Conservation (phyloP, 2,113 vertebrate species). For the Ranitomeya variabilis region DNA sequence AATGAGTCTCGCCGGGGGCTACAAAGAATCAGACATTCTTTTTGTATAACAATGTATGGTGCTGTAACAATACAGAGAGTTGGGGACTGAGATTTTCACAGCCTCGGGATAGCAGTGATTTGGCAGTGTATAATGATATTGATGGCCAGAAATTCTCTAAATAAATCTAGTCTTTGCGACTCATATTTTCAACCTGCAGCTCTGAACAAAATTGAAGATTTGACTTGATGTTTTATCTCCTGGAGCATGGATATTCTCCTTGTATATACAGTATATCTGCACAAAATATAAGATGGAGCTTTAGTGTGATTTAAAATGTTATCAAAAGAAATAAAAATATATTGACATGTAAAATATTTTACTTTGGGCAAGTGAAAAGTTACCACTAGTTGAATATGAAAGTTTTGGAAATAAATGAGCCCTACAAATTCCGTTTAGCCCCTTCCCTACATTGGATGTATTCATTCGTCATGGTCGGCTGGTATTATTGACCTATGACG, state of each 20-base stretch:
- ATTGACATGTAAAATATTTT: constrained; percentile 28
- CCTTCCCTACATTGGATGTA: too few relatives aligned
- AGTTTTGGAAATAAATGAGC: background rate
- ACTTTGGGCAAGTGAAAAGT: background rate
- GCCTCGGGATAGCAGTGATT: constrained; percentile 66
- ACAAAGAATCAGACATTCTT: constrained; percentile 68
- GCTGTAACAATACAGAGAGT: constrained; percentile 64
- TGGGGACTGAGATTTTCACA: constrained; percentile 66
- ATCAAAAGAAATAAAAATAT: constrained; percentile 30
- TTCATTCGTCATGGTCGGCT: too few relatives aligned
- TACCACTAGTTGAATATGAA: background rate
- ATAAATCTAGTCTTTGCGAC: constrained; percentile 63
- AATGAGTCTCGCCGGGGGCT: constrained; percentile 65
- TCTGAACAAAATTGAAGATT: constrained; percentile 57
- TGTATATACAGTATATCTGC: constrained; percentile 22
- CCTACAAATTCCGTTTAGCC: background rate
- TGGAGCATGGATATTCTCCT: constrained; percentile 46
- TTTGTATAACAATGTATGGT: constrained; percentile 65
- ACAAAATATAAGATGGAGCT: constrained; percentile 30
- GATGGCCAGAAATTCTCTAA: constrained; percentile 64
- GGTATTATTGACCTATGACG: too few relatives aligned
- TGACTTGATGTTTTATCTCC: constrained; percentile 57
- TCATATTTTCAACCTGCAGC: constrained; percentile 61
- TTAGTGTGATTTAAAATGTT: constrained; percentile 23
- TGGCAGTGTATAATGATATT: constrained; percentile 65